These are phyloP conservation scores for Clivina fossor DNA, from an alignment of 2,888 invertebrate species.

Conservation along the genomic window DNA sequence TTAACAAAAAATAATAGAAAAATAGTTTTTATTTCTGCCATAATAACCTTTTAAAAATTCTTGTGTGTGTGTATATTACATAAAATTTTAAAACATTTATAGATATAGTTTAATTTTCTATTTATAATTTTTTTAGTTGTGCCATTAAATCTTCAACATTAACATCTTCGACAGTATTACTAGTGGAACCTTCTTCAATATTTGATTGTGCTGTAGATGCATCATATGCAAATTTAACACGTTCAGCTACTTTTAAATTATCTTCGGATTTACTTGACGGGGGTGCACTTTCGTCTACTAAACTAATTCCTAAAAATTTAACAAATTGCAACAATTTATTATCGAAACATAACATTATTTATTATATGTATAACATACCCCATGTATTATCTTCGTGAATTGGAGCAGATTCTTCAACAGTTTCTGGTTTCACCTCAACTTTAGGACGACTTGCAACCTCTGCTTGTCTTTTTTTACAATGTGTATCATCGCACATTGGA, in stretches of 20 bases:
- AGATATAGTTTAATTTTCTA: too few species aligned
- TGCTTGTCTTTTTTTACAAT: constrained; percentile 70
- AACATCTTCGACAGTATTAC: constrained; percentile 57
- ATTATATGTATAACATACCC: constrained; percentile 61
- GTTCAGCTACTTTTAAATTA: constrained; percentile 51
- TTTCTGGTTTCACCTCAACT: constrained; percentile 53
- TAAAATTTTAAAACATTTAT: too few species aligned
- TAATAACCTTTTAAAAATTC: not conserved
- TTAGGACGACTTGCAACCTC: constrained; percentile 63
- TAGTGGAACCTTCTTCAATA: constrained; percentile 52
- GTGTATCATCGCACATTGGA: constrained; percentile 81
- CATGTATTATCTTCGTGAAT: constrained; percentile 90
- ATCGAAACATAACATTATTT: constrained; percentile 10
- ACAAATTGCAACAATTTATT: constrained; percentile 10
- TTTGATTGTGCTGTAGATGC: constrained; percentile 58
- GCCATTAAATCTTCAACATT: constrained; percentile 90
- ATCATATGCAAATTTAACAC: constrained; percentile 58
- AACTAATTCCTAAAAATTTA: constrained; percentile 58
- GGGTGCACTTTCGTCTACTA: constrained; percentile 75
- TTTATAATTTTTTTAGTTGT: constrained; percentile 69
- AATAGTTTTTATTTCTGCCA: too few species aligned
- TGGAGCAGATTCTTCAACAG: constrained; percentile 52
- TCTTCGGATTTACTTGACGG: too few species aligned
- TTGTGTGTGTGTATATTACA: too few species aligned
- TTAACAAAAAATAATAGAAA: too few species aligned